Base-by-base conservation (phyloP, 2,888 invertebrate species). In the Branchipolynoe longqiensis region DNA sequence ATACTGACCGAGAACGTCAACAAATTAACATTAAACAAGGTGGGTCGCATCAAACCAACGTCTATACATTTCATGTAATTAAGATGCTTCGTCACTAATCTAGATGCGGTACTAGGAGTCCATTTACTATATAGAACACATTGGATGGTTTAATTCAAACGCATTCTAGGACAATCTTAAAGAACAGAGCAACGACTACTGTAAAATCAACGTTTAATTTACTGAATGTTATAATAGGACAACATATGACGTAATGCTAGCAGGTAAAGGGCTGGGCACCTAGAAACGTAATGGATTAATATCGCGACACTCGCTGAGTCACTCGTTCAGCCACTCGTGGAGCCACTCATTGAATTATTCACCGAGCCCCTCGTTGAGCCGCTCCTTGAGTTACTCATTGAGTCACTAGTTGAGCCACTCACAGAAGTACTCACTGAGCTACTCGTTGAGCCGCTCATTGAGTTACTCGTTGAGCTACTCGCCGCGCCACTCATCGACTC, bases 21-120 rank as follows among this genome's bases (percentile, higher is more conserved):
- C 36, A 78, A 78, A 78, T 78, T 41, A 78, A 78, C 25, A 78
- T 78, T 41, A 78, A 78, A 78, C 78, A 78, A 78, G 54, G 54
- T 78, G 28, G 78, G 48, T 78, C 41, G 48, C 48, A 78, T 78
- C 78, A 78, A 54, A 41, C 41, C 48, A 78, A 41, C 48, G 48
- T 54, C 78, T 78, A 54, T 78, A 41, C 78, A 18, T 48, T 14
- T 48, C 36, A 69, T 33, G 69, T 38, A 33, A 48, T 48, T 48
- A 48, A 18, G 48, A 48, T 48, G 48, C 8, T 48, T 48, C 18
- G 8, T 48, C 48, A 48, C 48, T 48, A 48, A 8, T 8, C 14
- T 69, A 36, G 12, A 38, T 36, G 36, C 38, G 14, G 1, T 38
- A n/a, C n/a, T n/a, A n/a, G n/a, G n/a, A n/a, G n/a, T n/a, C n/a